These are phyloP conservation scores for Anas acuta DNA, from an alignment of 2,797 vertebrate genomes.

Conservation along the genomic window DNA sequence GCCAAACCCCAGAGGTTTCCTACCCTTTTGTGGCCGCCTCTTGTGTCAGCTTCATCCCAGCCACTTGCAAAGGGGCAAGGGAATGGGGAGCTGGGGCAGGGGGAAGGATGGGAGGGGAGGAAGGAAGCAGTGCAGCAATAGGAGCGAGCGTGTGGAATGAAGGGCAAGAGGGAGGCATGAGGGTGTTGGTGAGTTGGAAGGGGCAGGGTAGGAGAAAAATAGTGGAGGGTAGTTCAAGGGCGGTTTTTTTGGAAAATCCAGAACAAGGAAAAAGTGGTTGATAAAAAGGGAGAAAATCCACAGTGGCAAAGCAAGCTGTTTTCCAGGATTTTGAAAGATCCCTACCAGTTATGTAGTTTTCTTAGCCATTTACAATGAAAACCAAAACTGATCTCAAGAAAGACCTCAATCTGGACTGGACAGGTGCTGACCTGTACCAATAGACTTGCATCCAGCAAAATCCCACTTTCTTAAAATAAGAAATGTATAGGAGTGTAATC, in stretches of 20 bases:
- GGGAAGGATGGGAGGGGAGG: accelerated
- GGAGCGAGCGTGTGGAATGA: accelerated
- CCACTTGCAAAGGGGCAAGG: not conserved
- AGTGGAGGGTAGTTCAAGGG: not conserved
- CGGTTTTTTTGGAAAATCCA: accelerated
- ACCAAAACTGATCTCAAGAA: not conserved
- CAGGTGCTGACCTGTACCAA: not conserved
- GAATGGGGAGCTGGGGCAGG: accelerated
- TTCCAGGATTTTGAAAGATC: not conserved
- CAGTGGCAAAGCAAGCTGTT: accelerated
- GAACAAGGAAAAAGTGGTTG: not conserved
- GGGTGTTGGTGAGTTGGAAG: not conserved
- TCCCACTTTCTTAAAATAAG: not conserved
- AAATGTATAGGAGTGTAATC: too few relatives aligned
- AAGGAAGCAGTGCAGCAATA: not conserved
- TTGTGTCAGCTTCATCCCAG: not conserved
- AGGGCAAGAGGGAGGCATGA: accelerated
- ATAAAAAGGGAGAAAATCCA: not conserved
- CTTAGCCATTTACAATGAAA: not conserved
- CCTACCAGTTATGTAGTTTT: not conserved
- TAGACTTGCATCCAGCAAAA: not conserved
- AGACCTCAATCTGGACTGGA: not conserved
- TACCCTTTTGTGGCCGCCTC: not conserved
- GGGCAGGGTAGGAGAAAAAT: not conserved
- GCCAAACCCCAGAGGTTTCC: not conserved